Evolutionary conservation across 2,113 vertebrate species (phyloP).

Genomic region (Manacus vitellinus): DNA sequence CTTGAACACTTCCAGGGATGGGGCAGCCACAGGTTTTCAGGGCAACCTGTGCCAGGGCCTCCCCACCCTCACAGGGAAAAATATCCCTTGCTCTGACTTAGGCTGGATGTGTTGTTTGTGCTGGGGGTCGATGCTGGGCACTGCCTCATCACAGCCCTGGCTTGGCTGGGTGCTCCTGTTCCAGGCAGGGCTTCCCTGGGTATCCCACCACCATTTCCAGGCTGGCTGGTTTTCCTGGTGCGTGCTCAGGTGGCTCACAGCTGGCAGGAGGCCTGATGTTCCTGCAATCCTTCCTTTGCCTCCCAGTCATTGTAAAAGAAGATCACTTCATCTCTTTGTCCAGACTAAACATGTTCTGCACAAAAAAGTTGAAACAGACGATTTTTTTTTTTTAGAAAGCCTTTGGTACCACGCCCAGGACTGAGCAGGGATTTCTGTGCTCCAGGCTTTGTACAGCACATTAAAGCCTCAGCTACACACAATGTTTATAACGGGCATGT

Average conservation of each 20-base stretch:
- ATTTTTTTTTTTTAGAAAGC: not conserved
- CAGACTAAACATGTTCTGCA: not conserved
- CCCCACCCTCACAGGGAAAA: not conserved
- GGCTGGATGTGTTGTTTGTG: accelerated
- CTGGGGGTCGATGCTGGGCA: accelerated
- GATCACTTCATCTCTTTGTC: not conserved
- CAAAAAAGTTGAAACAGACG: not conserved
- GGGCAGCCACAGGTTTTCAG: not conserved
- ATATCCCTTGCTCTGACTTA: accelerated
- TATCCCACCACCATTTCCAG: not conserved
- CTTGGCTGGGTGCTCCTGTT: not conserved
- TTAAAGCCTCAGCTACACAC: not conserved
- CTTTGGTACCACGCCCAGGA: not conserved
- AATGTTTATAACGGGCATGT: not conserved
- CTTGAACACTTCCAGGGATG: not conserved
- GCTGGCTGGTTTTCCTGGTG: not conserved
- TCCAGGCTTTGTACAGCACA: not conserved
- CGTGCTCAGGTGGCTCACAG: not conserved
- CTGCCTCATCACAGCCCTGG: accelerated
- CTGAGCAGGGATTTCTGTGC: not conserved
- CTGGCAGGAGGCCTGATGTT: not conserved
- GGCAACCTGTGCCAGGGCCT: no score
- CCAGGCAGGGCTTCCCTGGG: not conserved
- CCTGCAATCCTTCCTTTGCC: not conserved
- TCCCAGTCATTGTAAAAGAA: not conserved